Percentiles rank a stretch among this genome's conserved stretches.
These are phyloP conservation scores for Hemibagrus guttatus DNA, from an alignment of 2,797 vertebrate genomes.

Conservation along the genomic window DNA sequence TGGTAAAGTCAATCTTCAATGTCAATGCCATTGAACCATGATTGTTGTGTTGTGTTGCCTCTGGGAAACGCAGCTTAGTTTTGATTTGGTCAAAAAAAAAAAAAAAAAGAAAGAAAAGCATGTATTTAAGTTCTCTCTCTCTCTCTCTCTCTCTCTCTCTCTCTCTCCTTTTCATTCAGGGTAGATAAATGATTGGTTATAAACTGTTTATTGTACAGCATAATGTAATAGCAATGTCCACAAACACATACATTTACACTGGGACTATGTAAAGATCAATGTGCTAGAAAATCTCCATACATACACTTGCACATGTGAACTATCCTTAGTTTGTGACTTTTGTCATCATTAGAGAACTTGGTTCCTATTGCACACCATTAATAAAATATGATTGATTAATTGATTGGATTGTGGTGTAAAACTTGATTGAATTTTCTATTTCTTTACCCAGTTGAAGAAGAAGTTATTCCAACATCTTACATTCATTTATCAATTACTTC, in stretches of 20 bases:
- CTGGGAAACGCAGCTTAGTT: background rate
- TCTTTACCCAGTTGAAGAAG: background rate
- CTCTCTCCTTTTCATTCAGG: background rate
- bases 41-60: too few species aligned
- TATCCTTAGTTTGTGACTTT: background rate
- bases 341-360: background rate
- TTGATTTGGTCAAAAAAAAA: background rate
- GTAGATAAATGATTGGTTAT: background rate
- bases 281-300: background rate
- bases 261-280: background rate
- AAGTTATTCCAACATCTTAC: background rate
- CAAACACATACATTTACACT: background rate
- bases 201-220: background rate
- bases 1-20: slow-evolving; percentile 2
- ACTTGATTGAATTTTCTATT: background rate
- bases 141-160: background rate
- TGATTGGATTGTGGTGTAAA: background rate
- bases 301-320: background rate
- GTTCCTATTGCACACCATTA: background rate
- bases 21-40: background rate
- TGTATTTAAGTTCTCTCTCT: background rate
- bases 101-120: background rate
- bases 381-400: background rate
- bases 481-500: slow-evolving; percentile 28
- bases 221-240: background rate